Percentiles rank a stretch among this genome's conserved stretches.
These are phyloP conservation scores for Melolontha melolontha DNA, from an alignment of 2,888 invertebrate species.

Conservation along the genomic window DNA sequence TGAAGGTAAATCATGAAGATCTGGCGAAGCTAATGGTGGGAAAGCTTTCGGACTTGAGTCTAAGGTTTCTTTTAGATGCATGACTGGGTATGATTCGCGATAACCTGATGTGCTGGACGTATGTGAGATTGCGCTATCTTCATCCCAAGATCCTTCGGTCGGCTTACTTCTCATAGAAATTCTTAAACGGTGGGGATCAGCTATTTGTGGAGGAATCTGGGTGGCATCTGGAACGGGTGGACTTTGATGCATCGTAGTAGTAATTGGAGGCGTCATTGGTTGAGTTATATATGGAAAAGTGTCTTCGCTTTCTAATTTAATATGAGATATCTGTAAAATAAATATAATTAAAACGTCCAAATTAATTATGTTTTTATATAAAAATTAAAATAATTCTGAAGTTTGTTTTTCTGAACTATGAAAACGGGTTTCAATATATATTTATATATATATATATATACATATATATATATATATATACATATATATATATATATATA, in stretches of 20 bases:
- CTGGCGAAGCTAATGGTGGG: conserved; percentile 75
- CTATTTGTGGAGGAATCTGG: conserved; percentile 49
- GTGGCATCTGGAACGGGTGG: conserved; percentile 53
- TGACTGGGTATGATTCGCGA: conserved; percentile 72
- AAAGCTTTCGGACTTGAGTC: conserved; percentile 61
- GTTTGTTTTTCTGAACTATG: too few species aligned
- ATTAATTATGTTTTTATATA: conserved; percentile 21
- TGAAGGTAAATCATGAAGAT: conserved; percentile 70
- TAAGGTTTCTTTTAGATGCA: conserved; percentile 62
- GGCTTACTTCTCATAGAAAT: conserved; percentile 60
- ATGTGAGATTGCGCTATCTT: conserved; percentile 79
- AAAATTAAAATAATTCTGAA: too few species aligned
- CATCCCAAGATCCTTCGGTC: conserved; percentile 84
- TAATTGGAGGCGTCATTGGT: conserved; percentile 47
- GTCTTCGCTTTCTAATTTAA: conserved; percentile 65
- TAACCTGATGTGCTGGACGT: conserved; percentile 91
- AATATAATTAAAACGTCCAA: conserved; percentile 5
- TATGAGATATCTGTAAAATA: conserved; percentile 65
- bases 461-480: too few species aligned
- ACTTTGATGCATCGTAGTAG: conserved; percentile 46
- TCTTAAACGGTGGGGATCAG: conserved; percentile 60
- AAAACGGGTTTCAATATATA: too few species aligned
- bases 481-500: too few species aligned
- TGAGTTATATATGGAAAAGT: conserved; percentile 34
- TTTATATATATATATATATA: too few species aligned